phyloP scores from a whole-genome alignment of 2,888 invertebrate species.

The Synanthedon andrenaeformis region DNA sequence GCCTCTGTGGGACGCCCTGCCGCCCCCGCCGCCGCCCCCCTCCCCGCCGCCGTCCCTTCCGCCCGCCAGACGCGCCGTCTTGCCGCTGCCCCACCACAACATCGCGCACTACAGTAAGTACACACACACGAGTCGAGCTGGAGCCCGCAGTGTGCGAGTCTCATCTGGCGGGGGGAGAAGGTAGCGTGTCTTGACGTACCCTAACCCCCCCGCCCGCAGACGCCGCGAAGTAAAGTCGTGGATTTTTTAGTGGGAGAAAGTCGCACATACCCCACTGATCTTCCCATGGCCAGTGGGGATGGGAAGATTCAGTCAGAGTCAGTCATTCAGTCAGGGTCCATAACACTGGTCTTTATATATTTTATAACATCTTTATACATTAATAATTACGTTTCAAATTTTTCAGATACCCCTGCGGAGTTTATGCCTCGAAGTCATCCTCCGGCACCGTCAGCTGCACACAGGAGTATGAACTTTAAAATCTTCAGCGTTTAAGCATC shows the following conservation, averaged over 20 bases:
- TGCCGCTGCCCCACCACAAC: slow-evolving; percentile 6
- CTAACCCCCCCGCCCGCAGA: not conserved
- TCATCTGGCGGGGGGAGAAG: not conserved
- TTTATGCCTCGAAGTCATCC: slow-evolving; percentile 55
- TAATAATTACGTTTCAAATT: too few relatives aligned
- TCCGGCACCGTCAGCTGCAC: slow-evolving; percentile 39
- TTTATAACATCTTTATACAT: too few relatives aligned
- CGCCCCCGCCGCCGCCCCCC: slow-evolving; percentile 61
- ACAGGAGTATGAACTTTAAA: not conserved
- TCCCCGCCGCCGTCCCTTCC: slow-evolving; percentile 34
- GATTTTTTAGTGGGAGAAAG: not conserved
- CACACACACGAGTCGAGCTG: too few relatives aligned
- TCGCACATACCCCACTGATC: too few relatives aligned
- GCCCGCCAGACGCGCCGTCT: slow-evolving; percentile 6
- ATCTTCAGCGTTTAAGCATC: too few relatives aligned
- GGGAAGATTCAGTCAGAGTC: too few relatives aligned
- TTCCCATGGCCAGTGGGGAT: too few relatives aligned
- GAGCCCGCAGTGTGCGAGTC: too few relatives aligned
- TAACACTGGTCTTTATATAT: too few relatives aligned
- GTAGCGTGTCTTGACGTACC: not conserved
- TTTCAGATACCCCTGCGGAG: slow-evolving; percentile 4
- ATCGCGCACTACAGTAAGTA: slow-evolving; percentile 8
- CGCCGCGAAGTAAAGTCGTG: not conserved
- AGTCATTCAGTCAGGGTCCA: too few relatives aligned
- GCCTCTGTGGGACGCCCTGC: slow-evolving; percentile 63